Base-by-base conservation (phyloP, 2,113 vertebrate genomes). In the Lepisosteus osseus region DNA sequence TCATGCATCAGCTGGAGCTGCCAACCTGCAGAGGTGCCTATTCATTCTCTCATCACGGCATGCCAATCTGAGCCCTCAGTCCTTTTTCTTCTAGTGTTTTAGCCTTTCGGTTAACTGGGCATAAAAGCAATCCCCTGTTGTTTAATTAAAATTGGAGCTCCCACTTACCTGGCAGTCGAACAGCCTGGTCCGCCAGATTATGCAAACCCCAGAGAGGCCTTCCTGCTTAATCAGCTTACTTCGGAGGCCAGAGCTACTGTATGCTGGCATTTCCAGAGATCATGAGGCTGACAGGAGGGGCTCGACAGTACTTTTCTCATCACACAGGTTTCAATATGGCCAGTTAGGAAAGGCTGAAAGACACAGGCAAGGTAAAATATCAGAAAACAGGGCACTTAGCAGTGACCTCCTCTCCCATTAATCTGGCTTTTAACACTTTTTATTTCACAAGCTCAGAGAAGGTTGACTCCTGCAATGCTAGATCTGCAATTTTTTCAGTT, bases 211-310 rank as follows among this genome's bases (percentile, higher is more conserved):
- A n/a, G 57, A 59, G 57, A 59, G 14, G 57, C 14, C 3, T 12
- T 68, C 13, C n/a, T 68, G 47, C 15, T 40, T 68, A 68, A 68
- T 68, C 54, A 68, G 66, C 66, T 40, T 3, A 47, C 11, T 57
- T 45, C 3, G 8, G 9, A 57, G 4, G 40, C 4, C 42, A 13
- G 4, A 13, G 57, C 57, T n/a, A 29, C 40, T 14, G n/a, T 43
- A n/a, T 41, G 45, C 42, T 13, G 12, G 12, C 40, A 17, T 64
- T 13, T 17, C 41, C 9, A 42, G 3, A 11, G 54, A 47, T 63
- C 41, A 55, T n/a, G 8, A 65, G 9, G 57, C 12, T 47, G 42
- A 51, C 64, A 67, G 63, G 14, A 12, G 43, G 43, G 64, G 4
- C 17, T 67, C 56, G n/a, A 17, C 54, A 54, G 64, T 61, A 67